Evolutionary conservation across 2,888 invertebrate genomes (phyloP), one percentile per base, ranked within the genome.

Genomic region (Andrena bicolor): DNA sequence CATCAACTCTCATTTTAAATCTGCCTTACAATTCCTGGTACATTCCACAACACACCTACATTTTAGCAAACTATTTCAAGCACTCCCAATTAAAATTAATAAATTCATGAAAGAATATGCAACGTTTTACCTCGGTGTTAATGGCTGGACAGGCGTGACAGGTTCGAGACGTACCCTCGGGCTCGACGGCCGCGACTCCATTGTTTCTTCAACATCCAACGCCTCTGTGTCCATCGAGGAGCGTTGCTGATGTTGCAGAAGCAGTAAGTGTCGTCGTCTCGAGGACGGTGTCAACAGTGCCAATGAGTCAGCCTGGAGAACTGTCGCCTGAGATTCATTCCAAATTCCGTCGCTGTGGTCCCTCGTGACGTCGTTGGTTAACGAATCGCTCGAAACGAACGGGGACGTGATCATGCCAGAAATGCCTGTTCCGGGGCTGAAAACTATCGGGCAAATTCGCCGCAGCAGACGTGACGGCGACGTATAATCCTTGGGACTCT

Each of bases 271-370:
- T 94, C 97, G 97, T 88, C 97, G 95, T 90, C 96, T 95, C 0
- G 97, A 97, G 7, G 97, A 97, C 0, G 98, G 97, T 26, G 98
- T 97, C 41, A 97, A 92, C 71, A 97, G 93, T 51, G 96, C 95
- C 68, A 96, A 94, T 20, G 96, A 96, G 91, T 97, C 97, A 0
- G 96, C 96, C 94, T 97, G 97, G 49, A 97, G 95, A 20, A 98
- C 97, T 0, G 97, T 98, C 8, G 97, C 96, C 94, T 98, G 98
- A 13, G 98, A 98, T 94, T 98, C 98, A 94, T 98, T 98, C 97
- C 98, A 98, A 91, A 97, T 96, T 68, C 97, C 97, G 92, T 98
- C 98, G 64, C 97, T 97, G 93, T 97, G 97, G 93, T 98, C 98
- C 91, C 97, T 95, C 16, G 96, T 97, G 68, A 95, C 94, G 92